Evolutionary conservation across 1,140 invertebrate species (phyloP), one percentile per base, ranked within the genome.

Genomic region (Drosophila repletoides): DNA sequence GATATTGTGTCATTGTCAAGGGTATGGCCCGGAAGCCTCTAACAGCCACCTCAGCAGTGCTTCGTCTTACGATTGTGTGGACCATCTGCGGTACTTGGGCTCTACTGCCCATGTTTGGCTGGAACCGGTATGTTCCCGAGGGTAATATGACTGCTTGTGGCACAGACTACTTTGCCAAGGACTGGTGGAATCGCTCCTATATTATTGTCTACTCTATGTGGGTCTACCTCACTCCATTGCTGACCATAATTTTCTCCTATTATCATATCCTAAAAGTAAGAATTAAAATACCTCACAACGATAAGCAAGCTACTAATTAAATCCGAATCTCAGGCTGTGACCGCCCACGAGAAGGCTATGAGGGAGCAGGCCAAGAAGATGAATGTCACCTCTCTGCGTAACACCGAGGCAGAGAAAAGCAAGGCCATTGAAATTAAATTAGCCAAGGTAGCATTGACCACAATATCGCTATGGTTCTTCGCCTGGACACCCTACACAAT

Each of bases 1-100:
- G 96, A 58, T 97, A 96, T 91, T 95, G 95, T 72, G 95, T 97
- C 33, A 97, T 97, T 73, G 95, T 96, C 2, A 94, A 94, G 90
- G 95, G 95, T 34, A 91, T 96, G 69, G 92, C 94, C 2, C 93
- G 93, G 15, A 93, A 93, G 69, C 95, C 95, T 1, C 79, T 97
- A 73, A 95, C 94, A 4, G 93, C 93, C 41, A 94, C 93, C 15
- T 92, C 92, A 41, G 95, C 95, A 5, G 88, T 95, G 14, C 52
- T 95, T 0, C 92, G 94, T 74, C 94, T 96, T 53, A 34, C 95
- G 1, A 88, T 92, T 4, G 92, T 96, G 9, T 97, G 95, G 95
- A 22, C 89, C 1, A 94, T 94, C 81, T 92, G 94, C 21, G 68
- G 92, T 5, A 71, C 89, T 1, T 96, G 95, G 95, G 94, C 95